Base-by-base conservation (phyloP, 2,113 vertebrate genomes). In the Melanotaenia duboulayi region DNA sequence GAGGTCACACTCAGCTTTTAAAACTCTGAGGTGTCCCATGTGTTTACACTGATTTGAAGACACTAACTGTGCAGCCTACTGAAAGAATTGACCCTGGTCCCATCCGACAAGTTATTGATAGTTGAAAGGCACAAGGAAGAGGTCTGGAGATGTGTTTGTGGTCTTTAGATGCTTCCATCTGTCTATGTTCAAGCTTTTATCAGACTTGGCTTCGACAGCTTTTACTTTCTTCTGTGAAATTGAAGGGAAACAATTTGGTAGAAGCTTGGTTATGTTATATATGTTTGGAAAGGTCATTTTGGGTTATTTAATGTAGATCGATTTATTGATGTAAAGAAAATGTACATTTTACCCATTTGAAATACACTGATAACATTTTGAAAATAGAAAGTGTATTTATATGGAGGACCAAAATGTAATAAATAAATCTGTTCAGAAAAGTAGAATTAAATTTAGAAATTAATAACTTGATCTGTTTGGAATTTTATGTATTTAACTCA, bases 1-100 rank as follows among this genome's bases (percentile, higher is more conserved):
- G 58, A 79, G 79, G 71, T 75, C 68, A 51, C 35, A 23, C 58
- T 65, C 25, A 32, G 72, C 44, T 80, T 76, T 55, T 76, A 51
- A 54, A 22, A 42, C 13, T 66, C 65, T 83, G 56, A 82, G 76
- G 54, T 57, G 54, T 76, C 46, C 57, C 48, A 20, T 67, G 37
- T 65, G 25, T 48, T 13, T 58, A 71, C 28, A 1, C 52, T 54
- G 65, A 60, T 37, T 59, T 49, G 11, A 48, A 16, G 28, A 59
- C 1, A 46, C 28, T 60, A 28, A 49, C 40, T 28, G 22, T 59
- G 52, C 9, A 19, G 37, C 14, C 42, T 23, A 49, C 22, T 17
- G 19, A 62, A 16, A 63, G 32, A 61, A 20, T 32, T 32, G 22
- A 7, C 24, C 50, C 11, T 14, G 19, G 58, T 54, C 51, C 63